phyloP scores from a whole-genome alignment of 2,888 invertebrate genomes.

The Netelia virgata region DNA sequence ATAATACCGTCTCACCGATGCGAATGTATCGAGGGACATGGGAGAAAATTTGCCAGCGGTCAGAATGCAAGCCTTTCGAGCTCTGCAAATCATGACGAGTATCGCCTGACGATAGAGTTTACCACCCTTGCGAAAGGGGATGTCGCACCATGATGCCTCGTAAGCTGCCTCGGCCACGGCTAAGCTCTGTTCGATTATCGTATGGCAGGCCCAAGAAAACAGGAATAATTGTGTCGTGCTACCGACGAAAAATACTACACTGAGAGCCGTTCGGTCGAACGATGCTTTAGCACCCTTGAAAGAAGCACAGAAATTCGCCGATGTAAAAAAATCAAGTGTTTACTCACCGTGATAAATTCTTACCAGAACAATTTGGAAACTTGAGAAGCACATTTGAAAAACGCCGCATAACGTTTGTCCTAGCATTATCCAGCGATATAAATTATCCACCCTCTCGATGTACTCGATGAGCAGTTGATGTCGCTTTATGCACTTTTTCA shows the following conservation, averaged over 20 bases:
- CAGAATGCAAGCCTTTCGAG: conserved; percentile 70
- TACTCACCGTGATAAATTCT: conserved; percentile 7
- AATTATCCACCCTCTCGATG: conserved; percentile 58
- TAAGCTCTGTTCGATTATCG: conserved; percentile 72
- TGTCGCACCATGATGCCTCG: conserved; percentile 69
- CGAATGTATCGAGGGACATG: conserved; percentile 74
- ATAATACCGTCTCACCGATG: conserved; percentile 62
- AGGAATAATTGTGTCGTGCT: conserved; percentile 70
- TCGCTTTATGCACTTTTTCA: conserved; percentile 60
- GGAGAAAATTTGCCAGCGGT: conserved; percentile 73
- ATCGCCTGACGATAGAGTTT: conserved; percentile 63
- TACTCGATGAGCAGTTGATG: conserved; percentile 66
- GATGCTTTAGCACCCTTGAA: conserved; percentile 32
- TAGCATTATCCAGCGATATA: conserved; percentile 65
- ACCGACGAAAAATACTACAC: conserved; percentile 58
- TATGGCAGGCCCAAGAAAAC: conserved; percentile 73
- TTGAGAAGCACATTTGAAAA: conserved; percentile 63
- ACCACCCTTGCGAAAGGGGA: conserved; percentile 64
- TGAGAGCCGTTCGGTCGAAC: conserved; percentile 3
- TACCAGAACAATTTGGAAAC: conserved; percentile 68
- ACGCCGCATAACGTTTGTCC: conserved; percentile 58
- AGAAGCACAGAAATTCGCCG: not conserved
- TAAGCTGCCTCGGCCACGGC: conserved; percentile 71
- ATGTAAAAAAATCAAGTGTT: not conserved
- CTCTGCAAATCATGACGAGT: conserved; percentile 71